Base-by-base conservation (phyloP, 2,888 invertebrate genomes). In the Dexiosoma caninum region DNA sequence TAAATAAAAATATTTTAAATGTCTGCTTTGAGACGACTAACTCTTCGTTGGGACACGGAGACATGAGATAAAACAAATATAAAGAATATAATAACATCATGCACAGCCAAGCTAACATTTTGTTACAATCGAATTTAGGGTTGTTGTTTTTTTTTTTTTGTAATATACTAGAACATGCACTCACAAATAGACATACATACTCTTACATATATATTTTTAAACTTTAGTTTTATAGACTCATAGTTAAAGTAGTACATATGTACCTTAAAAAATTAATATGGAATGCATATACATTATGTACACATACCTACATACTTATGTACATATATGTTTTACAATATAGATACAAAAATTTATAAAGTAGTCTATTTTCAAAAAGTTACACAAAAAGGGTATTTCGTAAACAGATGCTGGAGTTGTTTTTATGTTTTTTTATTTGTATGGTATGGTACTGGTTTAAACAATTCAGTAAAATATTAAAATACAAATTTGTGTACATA, bases 101-200 rank as follows among this genome's bases (percentile, higher is more conserved):
- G 16, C 7, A 40, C 51, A 66, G 16, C 59, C 64, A 42, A 66
- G 12, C 27, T 23, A 66, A 19, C 64, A 66, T 67, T 76, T 37
- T 71, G 51, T 51, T 53, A 9, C 30, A 35, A 66, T 69, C 23
- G 76, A 76, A 62, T 76, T 72, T 55, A 53, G 72, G 71, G 69
- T 76, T n/a, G n/a, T n/a, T n/a, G n/a, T n/a, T n/a, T n/a, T n/a
- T n/a, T n/a, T n/a, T n/a, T 14, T 72, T 72, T 62, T 81, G 62
- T 55, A 67, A 76, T 55, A 80, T 66, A 71, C 55, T 62, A 76
- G 55, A 35, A 72, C 35, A 60, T 42, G 42, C 42, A 16, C 49
- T 60, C 21, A n/a, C n/a, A n/a, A n/a, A n/a, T n/a, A n/a, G n/a
- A n/a, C n/a, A n/a, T n/a, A 12, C 14, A 30, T 19, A 23, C 51